A percentile compares a stretch with the other conserved stretches of the same genome.
phyloP scores from a whole-genome alignment of 2,797 vertebrate species.

The Rhincodon typus region DNA sequence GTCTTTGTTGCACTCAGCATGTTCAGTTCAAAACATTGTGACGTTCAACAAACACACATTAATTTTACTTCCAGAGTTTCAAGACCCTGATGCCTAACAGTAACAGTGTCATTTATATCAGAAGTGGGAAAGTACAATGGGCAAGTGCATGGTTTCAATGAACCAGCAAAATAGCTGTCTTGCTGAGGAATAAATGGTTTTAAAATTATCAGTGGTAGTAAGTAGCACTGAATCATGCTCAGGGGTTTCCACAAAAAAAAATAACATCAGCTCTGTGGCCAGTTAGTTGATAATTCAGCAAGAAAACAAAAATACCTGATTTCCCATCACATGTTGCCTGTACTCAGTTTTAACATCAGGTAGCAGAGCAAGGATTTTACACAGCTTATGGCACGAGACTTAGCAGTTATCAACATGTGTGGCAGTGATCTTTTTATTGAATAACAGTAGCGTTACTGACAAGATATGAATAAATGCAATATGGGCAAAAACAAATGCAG shows the following conservation, averaged over 20 bases:
- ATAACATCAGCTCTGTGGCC: neutral
- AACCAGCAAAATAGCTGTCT: neutral
- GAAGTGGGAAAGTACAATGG: neutral
- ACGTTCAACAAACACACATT: neutral
- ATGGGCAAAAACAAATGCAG: neutral
- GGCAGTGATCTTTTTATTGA: neutral
- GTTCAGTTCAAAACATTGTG: neutral
- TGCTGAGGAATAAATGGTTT: neutral
- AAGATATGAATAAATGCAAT: neutral
- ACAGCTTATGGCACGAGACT: neutral
- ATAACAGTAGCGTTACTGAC: neutral
- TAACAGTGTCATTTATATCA: neutral
- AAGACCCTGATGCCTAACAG: neutral
- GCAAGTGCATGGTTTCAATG: neutral
- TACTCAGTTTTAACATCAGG: neutral
- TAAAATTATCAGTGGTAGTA: neutral
- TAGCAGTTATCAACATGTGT: neutral
- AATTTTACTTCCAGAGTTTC: neutral
- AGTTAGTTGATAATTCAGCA: neutral
- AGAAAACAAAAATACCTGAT: neutral
- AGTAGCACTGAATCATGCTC: neutral
- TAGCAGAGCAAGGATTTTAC: neutral
- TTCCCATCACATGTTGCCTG: neutral
- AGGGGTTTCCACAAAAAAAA: neutral
- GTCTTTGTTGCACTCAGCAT: neutral